Conservation (phyloP, 2,113 vertebrate species). For the Prietella phreatophila region DNA sequence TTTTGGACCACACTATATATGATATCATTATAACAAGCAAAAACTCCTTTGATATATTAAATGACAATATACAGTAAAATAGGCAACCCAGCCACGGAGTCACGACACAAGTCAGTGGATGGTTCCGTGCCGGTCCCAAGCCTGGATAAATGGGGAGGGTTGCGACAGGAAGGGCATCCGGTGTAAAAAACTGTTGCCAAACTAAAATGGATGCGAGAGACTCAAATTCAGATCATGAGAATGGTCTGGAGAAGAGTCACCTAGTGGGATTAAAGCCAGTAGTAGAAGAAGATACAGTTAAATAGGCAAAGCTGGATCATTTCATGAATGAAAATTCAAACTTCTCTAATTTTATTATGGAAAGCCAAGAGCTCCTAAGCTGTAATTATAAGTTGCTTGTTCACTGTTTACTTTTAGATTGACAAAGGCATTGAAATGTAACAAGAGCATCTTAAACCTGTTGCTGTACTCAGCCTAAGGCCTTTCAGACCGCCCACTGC, state of each 20-base stretch:
- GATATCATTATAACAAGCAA: neutral
- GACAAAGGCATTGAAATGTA: constrained; percentile 16
- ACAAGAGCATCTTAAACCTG: constrained; percentile 34
- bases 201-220: no score
- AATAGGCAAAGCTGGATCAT: constrained; percentile 23
- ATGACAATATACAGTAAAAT: neutral
- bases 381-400: constrained; percentile 13
- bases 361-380: neutral
- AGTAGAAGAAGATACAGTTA: no score
- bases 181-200: no score
- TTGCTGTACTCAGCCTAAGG: constrained; percentile 9
- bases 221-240: no score
- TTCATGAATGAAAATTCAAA: constrained; percentile 22
- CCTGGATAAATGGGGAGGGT: no score
- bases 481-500: constrained; percentile 18
- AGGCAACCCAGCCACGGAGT: no score
- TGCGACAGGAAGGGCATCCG: no score
- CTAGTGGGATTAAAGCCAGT: no score
- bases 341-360: constrained; percentile 6
- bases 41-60: constrained; percentile 1
- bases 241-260: no score
- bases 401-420: constrained; percentile 34
- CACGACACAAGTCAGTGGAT: no score
- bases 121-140: no score
- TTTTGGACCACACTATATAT: neutral